Base-by-base conservation (phyloP, 2,797 vertebrate species). In the Oreonectes daqikongensis region DNA sequence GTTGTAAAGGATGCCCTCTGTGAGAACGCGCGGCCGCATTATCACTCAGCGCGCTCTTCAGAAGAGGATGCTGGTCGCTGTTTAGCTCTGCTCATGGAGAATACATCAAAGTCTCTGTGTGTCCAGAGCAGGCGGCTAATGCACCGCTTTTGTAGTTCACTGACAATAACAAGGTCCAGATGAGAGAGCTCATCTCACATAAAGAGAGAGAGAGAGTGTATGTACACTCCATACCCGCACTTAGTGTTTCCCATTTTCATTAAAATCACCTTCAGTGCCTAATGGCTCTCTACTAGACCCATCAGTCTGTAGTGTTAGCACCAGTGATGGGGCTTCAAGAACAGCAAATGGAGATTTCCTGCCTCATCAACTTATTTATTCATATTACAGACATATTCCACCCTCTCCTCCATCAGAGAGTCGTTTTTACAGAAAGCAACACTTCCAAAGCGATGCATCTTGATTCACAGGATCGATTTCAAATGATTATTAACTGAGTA, bases 91-190 rank as follows among this genome's bases (percentile, higher is more conserved):
- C 87, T 67, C 88, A 84, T 87, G 88, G 84, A 81, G 87, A 88
- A 88, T 87, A 92, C 91, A 92, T 93, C 92, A 94, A 93, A 93
- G 92, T 89, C 83, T 78, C 80, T 77, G 84, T 84, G 87, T 87
- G 87, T 91, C 87, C 90, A 85, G 81, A 87, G 86, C 87, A 88
- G 84, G 72, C 82, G 90, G 89, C 91, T 91, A 91, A 92, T 91
- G 91, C 90, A 91, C 81, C 82, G 90, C 90, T 92, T 93, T 82
- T 92, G 91, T 92, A 90, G 89, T 90, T 84, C 86, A 82, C 89
- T 89, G 88, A 90, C 90, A 92, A 92, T 90, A 91, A 91, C 91
- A 92, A 87, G 85, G 89, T 90, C 91, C 91, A 90, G 89, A 91
- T 92, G 90, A 92, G 90, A 90, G 82, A 82, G 75, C 75, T 81